A percentile compares a stretch with the other conserved stretches of the same genome.
Conservation (phyloP, 2,888 invertebrate species). For the Pristionchus mayeri region DNA sequence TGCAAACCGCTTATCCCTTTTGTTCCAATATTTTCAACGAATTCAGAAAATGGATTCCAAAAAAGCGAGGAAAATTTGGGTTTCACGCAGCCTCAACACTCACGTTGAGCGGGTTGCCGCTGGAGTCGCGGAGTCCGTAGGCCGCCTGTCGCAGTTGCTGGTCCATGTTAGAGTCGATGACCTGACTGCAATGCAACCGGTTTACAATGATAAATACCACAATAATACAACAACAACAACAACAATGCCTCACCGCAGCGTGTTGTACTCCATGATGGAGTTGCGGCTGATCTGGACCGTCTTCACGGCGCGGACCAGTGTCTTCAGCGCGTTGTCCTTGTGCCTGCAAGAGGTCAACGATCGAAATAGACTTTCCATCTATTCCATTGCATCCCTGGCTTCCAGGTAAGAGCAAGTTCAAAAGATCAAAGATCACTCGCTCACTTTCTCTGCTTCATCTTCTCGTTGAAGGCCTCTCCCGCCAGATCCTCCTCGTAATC, state of each 20-base stretch:
- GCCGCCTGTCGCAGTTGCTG: neutral
- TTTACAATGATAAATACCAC: too few relatives aligned
- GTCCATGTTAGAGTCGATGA: neutral
- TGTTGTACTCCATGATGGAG: neutral
- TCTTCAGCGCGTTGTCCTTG: neutral
- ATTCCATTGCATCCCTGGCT: neutral
- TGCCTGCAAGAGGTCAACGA: neutral
- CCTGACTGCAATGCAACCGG: neutral
- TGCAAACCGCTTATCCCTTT: neutral
- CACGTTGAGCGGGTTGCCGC: conserved; percentile 10
- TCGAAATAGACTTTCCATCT: neutral
- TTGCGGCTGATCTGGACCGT: neutral
- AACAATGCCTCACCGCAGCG: neutral
- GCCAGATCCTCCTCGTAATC: neutral
- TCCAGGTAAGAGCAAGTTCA: too few relatives aligned
- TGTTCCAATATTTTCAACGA: neutral
- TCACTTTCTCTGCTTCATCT: neutral
- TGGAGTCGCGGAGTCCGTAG: neutral
- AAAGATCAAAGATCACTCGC: neutral
- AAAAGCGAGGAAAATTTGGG: neutral
- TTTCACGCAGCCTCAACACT: neutral
- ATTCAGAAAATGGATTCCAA: too few relatives aligned
- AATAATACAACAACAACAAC: too few relatives aligned
- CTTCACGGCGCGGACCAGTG: neutral
- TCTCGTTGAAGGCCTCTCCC: neutral